Base-by-base conservation (phyloP, 2,888 invertebrate genomes). In the Andrena haemorrhoa region DNA sequence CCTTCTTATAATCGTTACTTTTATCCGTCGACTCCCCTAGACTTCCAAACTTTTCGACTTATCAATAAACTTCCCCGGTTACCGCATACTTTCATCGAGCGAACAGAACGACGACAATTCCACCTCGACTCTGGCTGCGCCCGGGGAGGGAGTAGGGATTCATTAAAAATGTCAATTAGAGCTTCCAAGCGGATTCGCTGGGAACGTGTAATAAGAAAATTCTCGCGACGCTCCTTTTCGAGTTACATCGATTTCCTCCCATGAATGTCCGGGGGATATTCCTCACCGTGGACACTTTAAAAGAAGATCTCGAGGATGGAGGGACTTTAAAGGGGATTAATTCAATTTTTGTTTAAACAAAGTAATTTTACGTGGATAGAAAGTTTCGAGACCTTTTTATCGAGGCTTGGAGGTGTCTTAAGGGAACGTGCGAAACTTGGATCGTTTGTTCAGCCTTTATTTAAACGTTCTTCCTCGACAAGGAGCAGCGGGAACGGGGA, bases 81-180 rank as follows among this genome's bases (percentile, higher is more conserved):
- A 65, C 61, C 64, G 70, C 47, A 64, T 68, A 75, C 75, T 82
- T 73, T 82, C 70, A 76, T 82, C 73, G 65, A 23, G 47, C 58
- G 26, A 16, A 26, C 23, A 53, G 41, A 74, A 75, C 75, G 72
- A 66, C 69, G 79, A 82, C 82, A 65, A 82, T 82, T 74, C 72
- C 56, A 6, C 10, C 23, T 6, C 7, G 5, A 12, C 16, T 6
- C 2, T 1, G 6, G 10, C 29, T 1, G 2, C 29, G 8, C 2
- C 2, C 33, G 16, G 12, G 31, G 53, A 33, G 10, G 23, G 16
- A 16, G 4, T 53, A n/a, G 7, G 75, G 61, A 70, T 82, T 82
- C 82, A 80, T 80, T 76, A 69, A 73, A 76, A 83, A 76, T 65
- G 82, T 73, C 69, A 81, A 76, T 83, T 81, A 76, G 61, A 80